These are phyloP conservation scores for Hoplostethus atlanticus DNA, from an alignment of 2,797 vertebrate genomes.

Conservation along the genomic window DNA sequence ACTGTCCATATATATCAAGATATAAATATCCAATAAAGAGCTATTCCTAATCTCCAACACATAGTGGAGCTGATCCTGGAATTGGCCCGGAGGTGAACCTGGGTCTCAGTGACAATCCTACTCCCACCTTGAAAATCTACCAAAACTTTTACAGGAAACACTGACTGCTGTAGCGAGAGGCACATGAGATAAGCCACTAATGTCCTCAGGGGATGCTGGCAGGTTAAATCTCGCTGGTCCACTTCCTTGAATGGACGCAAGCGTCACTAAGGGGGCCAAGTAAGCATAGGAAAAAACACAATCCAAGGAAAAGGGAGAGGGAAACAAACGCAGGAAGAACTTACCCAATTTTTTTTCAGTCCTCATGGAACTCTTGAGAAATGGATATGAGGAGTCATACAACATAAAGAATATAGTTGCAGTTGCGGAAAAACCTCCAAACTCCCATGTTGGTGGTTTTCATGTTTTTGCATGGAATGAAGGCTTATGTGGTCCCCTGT, in stretches of 20 bases:
- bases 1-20: not conserved
- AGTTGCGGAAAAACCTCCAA: conserved; percentile 3
- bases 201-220: conserved; percentile 43
- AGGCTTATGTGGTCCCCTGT: not conserved
- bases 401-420: conserved; percentile 6
- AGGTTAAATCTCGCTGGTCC: conserved; percentile 59
- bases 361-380: conserved; percentile 49
- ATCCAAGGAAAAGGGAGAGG: conserved; percentile 68
- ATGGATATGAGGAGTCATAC: conserved; percentile 29
- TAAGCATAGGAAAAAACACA: conserved; percentile 56
- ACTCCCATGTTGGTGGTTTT: not conserved
- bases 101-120: conserved; percentile 16
- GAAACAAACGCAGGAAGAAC: conserved; percentile 74
- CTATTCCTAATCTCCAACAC: conserved; percentile 7
- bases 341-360: conserved; percentile 56
- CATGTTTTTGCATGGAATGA: not conserved
- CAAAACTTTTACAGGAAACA: conserved; percentile 39
- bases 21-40: conserved; percentile 2
- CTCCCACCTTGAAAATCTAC: conserved; percentile 27
- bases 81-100: conserved; percentile 1
- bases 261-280: conserved; percentile 45
- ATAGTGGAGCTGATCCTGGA: not conserved
- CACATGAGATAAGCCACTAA: conserved; percentile 47
- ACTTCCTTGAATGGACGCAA: conserved; percentile 62
- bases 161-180: conserved; percentile 20